phyloP scores from a whole-genome alignment of 1,140 invertebrate species.

The Colletes gigas region DNA sequence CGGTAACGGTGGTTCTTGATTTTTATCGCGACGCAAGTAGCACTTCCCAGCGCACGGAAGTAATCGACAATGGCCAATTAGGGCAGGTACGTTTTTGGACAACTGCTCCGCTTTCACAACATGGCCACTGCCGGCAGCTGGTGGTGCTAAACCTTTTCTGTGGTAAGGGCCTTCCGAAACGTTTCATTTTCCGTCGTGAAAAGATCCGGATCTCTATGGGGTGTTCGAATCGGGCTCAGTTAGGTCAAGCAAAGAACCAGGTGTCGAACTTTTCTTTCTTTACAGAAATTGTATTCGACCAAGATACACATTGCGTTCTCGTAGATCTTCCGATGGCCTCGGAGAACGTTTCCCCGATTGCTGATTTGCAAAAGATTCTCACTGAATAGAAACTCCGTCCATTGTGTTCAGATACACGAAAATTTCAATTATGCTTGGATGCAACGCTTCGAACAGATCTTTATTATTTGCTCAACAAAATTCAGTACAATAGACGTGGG shows the following conservation, averaged over 20 bases:
- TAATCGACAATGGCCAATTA: constrained; percentile 56
- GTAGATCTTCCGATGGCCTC: not conserved
- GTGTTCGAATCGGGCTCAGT: constrained; percentile 28
- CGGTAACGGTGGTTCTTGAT: not conserved
- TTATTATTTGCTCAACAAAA: too few relatives aligned
- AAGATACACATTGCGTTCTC: not conserved
- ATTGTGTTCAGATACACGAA: too few relatives aligned
- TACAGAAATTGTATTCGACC: not conserved
- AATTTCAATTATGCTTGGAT: too few relatives aligned
- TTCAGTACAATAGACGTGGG: too few relatives aligned
- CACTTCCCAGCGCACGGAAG: constrained; percentile 5
- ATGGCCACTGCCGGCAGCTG: constrained; percentile 54
- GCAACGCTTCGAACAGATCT: too few relatives aligned
- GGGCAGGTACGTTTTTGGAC: constrained; percentile 45
- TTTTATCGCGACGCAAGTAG: constrained; percentile 11
- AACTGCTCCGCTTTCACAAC: constrained; percentile 60
- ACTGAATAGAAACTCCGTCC: not conserved
- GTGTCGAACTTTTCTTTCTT: constrained; percentile 41
- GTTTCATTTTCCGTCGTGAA: constrained; percentile 42
- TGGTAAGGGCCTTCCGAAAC: not conserved
- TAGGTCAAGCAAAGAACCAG: constrained; percentile 49
- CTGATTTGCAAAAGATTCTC: not conserved
- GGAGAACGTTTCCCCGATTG: constrained; percentile 7
- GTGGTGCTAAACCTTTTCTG: constrained; percentile 27
- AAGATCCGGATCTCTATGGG: constrained; percentile 45